A percentile compares a stretch with the other conserved stretches of the same genome.
These are phyloP conservation scores for Amiota minor DNA, from an alignment of 2,888 invertebrate genomes.

Conservation along the genomic window DNA sequence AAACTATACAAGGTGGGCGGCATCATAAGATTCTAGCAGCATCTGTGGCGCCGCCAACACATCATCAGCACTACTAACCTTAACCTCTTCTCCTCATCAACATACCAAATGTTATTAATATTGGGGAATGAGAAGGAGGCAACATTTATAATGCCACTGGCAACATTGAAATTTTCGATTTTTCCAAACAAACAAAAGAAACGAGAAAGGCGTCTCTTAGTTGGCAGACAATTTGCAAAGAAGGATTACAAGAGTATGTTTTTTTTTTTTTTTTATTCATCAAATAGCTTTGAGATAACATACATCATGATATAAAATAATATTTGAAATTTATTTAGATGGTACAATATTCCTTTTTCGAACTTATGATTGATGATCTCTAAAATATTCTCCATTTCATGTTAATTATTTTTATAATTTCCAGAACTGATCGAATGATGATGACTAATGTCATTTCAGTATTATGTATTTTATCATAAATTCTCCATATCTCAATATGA, in stretches of 20 bases:
- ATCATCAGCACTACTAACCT: neutral
- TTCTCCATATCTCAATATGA: too few relatives aligned
- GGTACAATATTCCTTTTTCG: too few relatives aligned
- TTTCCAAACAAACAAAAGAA: constrained; percentile 35
- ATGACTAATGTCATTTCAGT: too few relatives aligned
- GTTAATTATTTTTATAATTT: too few relatives aligned
- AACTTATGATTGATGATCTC: too few relatives aligned
- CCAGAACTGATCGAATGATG: too few relatives aligned
- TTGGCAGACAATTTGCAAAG: neutral
- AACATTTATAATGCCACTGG: constrained; percentile 35
- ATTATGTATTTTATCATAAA: too few relatives aligned
- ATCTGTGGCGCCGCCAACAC: constrained; percentile 20
- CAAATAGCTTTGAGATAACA: neutral
- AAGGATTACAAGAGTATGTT: neutral
- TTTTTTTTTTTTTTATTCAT: neutral
- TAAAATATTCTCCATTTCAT: too few relatives aligned
- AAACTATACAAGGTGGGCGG: constrained; percentile 1
- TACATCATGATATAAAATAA: too few relatives aligned
- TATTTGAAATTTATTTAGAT: too few relatives aligned
- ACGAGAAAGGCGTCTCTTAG: constrained; percentile 25
- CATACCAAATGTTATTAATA: constrained; percentile 31
- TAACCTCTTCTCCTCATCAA: neutral
- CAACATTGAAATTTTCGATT: constrained; percentile 58
- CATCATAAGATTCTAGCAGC: neutral
- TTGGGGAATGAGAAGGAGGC: constrained; percentile 18